These are phyloP conservation scores for Scelioninae gen. 1 DNA, from an alignment of 2,888 invertebrate genomes.

Conservation along the genomic window DNA sequence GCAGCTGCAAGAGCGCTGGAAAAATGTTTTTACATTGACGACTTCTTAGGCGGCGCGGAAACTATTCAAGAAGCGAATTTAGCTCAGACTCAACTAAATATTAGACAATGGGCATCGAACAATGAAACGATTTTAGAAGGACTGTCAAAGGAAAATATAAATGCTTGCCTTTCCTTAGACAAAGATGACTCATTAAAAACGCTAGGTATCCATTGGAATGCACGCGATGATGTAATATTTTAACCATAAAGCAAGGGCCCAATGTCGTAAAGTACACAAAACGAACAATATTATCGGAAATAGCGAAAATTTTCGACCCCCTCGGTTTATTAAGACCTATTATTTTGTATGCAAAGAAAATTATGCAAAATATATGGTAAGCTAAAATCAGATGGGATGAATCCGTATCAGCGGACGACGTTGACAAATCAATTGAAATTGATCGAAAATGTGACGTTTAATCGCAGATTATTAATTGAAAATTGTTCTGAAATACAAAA, in stretches of 20 bases:
- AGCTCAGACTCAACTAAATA: no score
- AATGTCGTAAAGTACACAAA: background rate
- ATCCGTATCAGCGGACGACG: constrained; percentile 50
- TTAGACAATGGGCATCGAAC: no score
- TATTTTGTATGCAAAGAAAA: no score
- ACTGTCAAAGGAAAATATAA: no score
- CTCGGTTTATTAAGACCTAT: constrained; percentile 52
- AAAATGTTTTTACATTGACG: no score
- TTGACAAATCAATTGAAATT: constrained; percentile 4
- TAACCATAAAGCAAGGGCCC: background rate
- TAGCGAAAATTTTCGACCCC: no score
- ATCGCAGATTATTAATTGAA: background rate
- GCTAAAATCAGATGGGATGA: constrained; percentile 67
- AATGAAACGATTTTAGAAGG: no score
- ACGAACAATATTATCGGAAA: no score
- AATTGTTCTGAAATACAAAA: constrained; percentile 22
- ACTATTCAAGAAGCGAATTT: no score
- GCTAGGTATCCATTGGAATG: constrained; percentile 3
- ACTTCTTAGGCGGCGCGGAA: no score
- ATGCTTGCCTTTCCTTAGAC: no score
- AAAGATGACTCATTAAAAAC: background rate
- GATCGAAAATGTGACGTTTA: background rate
- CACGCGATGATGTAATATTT: background rate
- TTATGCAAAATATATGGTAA: constrained; percentile 59
- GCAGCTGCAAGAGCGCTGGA: no score